phyloP scores from a whole-genome alignment of 2,888 invertebrate genomes.

The Scaptomyza reducta region DNA sequence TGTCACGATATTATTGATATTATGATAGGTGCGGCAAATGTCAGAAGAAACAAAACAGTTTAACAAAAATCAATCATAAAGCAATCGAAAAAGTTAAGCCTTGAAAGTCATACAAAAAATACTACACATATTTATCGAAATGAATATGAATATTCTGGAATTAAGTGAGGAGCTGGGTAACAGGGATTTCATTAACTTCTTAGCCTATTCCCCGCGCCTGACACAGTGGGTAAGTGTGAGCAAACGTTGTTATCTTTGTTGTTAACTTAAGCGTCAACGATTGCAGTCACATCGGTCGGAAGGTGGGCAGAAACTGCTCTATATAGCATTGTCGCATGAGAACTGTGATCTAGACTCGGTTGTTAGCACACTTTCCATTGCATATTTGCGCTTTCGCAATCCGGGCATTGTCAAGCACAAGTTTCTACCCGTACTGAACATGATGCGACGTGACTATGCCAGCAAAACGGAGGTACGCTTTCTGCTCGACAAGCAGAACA shows the following conservation, averaged over 20 bases:
- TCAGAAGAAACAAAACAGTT: not conserved
- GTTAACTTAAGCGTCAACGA: not conserved
- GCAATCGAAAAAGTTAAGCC: not conserved
- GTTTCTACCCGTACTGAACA: slow-evolving; percentile 51
- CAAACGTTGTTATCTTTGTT: not conserved
- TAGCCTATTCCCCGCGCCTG: slow-evolving; percentile 20
- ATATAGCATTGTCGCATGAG: slow-evolving; percentile 46
- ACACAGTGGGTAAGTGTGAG: slow-evolving; percentile 45
- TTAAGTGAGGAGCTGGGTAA: not conserved
- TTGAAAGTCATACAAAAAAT: not conserved
- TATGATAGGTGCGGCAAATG: not conserved
- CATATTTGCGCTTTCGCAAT: slow-evolving; percentile 41
- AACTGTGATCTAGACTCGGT: slow-evolving; percentile 61
- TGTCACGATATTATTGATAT: too few species aligned
- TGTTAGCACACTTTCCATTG: slow-evolving; percentile 52
- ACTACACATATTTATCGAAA: not conserved
- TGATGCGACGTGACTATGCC: slow-evolving; percentile 45
- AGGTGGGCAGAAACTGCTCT: slow-evolving; percentile 17
- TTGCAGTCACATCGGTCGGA: slow-evolving; percentile 35
- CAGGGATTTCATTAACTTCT: slow-evolving; percentile 30
- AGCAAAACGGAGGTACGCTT: slow-evolving; percentile 52
- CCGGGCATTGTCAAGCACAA: slow-evolving; percentile 6
- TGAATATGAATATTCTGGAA: not conserved
- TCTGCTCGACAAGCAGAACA: slow-evolving; percentile 24
- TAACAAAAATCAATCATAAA: not conserved